Conservation (phyloP, 2,888 invertebrate species). For the Congeria kusceri region DNA sequence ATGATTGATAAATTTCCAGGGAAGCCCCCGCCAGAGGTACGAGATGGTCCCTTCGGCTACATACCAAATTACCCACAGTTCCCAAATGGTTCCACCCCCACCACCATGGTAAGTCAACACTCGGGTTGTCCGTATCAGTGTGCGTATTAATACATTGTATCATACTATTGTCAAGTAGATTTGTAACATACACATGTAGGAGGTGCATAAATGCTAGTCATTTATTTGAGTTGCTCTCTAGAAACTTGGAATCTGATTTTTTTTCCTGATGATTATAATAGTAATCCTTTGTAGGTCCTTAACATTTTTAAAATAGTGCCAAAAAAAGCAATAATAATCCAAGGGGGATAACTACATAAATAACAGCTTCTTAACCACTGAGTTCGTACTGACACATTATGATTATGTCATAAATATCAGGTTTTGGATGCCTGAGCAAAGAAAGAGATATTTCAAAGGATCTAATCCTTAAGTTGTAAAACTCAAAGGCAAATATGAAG, state of each 20-base stretch:
- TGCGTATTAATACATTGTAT: too few species aligned
- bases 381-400: not conserved
- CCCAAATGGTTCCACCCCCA: conserved; percentile 72
- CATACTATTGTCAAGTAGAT: too few species aligned
- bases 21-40: conserved; percentile 58
- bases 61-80: conserved; percentile 74
- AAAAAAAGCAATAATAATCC: too few species aligned
- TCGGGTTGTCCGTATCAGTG: not conserved
- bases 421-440: conserved; percentile 10
- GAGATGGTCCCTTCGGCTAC: conserved; percentile 69
- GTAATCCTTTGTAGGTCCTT: too few species aligned
- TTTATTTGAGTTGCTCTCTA: too few species aligned
- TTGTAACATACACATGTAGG: too few species aligned
- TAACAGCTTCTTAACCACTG: too few species aligned
- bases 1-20: conserved; percentile 65
- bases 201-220: too few species aligned
- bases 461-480: conserved; percentile 4
- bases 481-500: conserved; percentile 12
- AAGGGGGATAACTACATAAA: too few species aligned
- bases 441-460: conserved; percentile 8
- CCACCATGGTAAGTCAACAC: conserved; percentile 70
- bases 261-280: too few species aligned
- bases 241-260: too few species aligned
- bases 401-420: conserved; percentile 4
- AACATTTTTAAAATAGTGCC: too few species aligned